These are phyloP conservation scores for Drosophila eugracilis DNA, from an alignment of 1,140 invertebrate genomes.

Conservation along the genomic window DNA sequence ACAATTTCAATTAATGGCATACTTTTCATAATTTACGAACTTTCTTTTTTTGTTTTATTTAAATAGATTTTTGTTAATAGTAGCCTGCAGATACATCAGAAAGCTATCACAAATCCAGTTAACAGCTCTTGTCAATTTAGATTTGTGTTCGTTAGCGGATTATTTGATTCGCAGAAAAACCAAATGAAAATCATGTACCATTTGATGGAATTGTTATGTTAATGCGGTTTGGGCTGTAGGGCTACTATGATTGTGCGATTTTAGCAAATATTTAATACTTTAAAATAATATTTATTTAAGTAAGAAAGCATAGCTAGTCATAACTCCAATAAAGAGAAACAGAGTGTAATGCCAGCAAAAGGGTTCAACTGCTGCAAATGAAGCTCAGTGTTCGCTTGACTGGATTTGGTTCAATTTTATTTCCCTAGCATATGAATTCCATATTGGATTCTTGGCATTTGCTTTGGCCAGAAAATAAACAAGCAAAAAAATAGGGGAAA, in stretches of 20 bases:
- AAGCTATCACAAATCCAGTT: not conserved
- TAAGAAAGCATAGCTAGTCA: not conserved
- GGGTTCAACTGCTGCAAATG: constrained; percentile 43
- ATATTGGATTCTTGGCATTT: constrained; percentile 55
- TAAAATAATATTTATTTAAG: too few relatives aligned
- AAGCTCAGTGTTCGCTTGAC: constrained; percentile 31
- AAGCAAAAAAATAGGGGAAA: constrained; percentile 20
- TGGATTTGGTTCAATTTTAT: constrained; percentile 37
- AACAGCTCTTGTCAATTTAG: not conserved
- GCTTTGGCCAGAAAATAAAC: constrained; percentile 25
- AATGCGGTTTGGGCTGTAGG: not conserved
- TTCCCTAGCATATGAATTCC: constrained; percentile 40
- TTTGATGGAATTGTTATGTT: constrained; percentile 5
- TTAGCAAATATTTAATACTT: too few relatives aligned
- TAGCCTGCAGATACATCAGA: too few relatives aligned
- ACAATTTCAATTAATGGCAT: too few relatives aligned
- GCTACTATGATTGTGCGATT: too few relatives aligned
- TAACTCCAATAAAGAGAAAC: not conserved
- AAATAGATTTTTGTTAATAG: too few relatives aligned
- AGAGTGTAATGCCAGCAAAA: not conserved
- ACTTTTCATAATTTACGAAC: too few relatives aligned
- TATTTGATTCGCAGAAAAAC: not conserved
- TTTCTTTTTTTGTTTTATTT: too few relatives aligned
- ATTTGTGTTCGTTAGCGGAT: not conserved
- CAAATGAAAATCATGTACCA: not conserved